Evolutionary conservation across 2,888 invertebrate genomes (phyloP), one percentile per base, ranked within the genome.

Genomic region (Agonum fuliginosum): DNA sequence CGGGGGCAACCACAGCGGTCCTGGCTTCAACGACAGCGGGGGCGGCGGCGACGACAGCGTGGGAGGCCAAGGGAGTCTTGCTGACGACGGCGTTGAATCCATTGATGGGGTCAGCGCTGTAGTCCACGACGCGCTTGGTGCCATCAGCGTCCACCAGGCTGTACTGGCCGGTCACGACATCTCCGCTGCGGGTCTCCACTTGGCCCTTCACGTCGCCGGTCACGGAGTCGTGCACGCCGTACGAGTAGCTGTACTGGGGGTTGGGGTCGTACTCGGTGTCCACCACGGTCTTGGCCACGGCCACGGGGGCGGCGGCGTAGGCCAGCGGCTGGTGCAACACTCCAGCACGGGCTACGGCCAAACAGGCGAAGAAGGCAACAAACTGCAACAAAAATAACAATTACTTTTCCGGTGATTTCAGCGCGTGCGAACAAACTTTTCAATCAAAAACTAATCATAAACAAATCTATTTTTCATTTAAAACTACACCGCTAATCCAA

Each of bases 121-220:
- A 91, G 80, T 92, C 91, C 0, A 92, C 91, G 27, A 89, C 91
- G 80, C 91, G 90, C 84, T 89, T 89, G 74, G 89, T 90, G 81
- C 91, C 91, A 83, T 92, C 91, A 22, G 91, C 89, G 81, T 90
- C 90, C 20, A 87, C 84, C 65, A 90, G 85, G 37, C 89, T 88
- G 86, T 90, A 90, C 82, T 89, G 90, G 84, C 87, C 91, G 83
- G 90, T 89, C 51, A 92, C 92, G 81, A 88, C 89, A 86, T 91
- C 91, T n/a, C 92, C 92, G 80, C 88, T 87, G 78, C 92, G 90
- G 78, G 89, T 89, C 87, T 92, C 92, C 80, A 90, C 90, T 86
- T 92, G 92, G 30, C 86, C 87, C 84, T 90, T 90, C 83, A 83
- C 87, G 86, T 90, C 90, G 12, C 90, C 90, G 79, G 90, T 90